A percentile compares a stretch with the other conserved stretches of the same genome.
phyloP scores from a whole-genome alignment of 2,113 vertebrate genomes.

The Prunella himalayana region DNA sequence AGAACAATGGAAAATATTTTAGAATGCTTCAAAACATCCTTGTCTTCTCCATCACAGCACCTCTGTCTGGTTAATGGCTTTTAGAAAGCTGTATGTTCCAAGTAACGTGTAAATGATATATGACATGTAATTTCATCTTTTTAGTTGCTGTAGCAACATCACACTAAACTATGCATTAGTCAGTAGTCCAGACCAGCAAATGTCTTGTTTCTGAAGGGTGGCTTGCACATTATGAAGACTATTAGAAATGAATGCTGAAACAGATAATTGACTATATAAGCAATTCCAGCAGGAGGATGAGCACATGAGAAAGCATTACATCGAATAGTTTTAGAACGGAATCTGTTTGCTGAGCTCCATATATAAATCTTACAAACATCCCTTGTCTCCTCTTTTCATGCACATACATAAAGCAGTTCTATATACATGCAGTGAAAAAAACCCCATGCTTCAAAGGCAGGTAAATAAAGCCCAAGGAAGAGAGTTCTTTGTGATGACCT shows the following conservation, averaged over 20 bases:
- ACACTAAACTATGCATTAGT: not conserved
- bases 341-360: not conserved
- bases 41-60: not conserved
- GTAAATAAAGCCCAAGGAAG: not conserved
- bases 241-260: not conserved
- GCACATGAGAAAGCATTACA: not conserved
- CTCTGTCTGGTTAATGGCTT: constrained; percentile 11
- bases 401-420: not conserved
- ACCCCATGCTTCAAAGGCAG: not conserved
- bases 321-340: not conserved
- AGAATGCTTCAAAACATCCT: not conserved
- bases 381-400: not conserved
- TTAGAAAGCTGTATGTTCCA: not conserved
- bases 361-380: not conserved
- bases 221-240: not conserved
- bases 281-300: not conserved
- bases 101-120: constrained; percentile 4
- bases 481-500: not conserved
- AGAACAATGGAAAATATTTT: not conserved
- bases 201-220: not conserved
- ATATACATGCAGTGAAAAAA: not conserved
- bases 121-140: not conserved
- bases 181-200: not conserved
- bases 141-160: constrained; percentile 35
- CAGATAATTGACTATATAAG: not conserved